phyloP scores from a whole-genome alignment of 2,888 invertebrate genomes.

The Microctonus aethiopoides region DNA sequence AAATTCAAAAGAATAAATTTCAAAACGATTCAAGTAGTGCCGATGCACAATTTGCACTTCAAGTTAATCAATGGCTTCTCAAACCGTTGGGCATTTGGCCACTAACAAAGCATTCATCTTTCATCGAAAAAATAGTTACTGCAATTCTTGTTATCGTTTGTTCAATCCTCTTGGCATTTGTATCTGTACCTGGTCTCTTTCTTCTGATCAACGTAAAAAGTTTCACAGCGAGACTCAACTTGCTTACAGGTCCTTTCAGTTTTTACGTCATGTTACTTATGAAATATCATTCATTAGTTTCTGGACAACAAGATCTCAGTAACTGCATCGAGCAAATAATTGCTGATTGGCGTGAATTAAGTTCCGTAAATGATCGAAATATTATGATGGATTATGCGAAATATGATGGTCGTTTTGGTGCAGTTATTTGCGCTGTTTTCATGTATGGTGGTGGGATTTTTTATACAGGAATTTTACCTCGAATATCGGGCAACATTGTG shows the following conservation, averaged over 20 bases:
- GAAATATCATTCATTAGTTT: too few species aligned
- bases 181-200: conserved; percentile 26
- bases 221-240: too few species aligned
- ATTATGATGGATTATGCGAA: background rate
- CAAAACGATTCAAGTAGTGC: too few species aligned
- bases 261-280: conserved; percentile 50
- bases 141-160: background rate
- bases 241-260: conserved; percentile 51
- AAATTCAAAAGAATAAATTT: too few species aligned
- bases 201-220: background rate
- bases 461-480: conserved; percentile 41
- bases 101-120: background rate
- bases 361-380: background rate
- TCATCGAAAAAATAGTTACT: background rate
- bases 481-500: background rate
- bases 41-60: too few species aligned
- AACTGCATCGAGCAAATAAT: too few species aligned
- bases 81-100: conserved; percentile 56
- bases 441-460: conserved; percentile 46
- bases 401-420: conserved; percentile 42
- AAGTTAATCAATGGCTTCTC: conserved; percentile 51
- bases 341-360: conserved; percentile 49
- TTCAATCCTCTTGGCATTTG: conserved; percentile 24
- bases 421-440: conserved; percentile 40
- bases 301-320: background rate